Percentiles rank a stretch among this genome's conserved stretches.
These are phyloP conservation scores for Chaenodraco wilsoni DNA, from an alignment of 2,797 vertebrate genomes.

Conservation along the genomic window DNA sequence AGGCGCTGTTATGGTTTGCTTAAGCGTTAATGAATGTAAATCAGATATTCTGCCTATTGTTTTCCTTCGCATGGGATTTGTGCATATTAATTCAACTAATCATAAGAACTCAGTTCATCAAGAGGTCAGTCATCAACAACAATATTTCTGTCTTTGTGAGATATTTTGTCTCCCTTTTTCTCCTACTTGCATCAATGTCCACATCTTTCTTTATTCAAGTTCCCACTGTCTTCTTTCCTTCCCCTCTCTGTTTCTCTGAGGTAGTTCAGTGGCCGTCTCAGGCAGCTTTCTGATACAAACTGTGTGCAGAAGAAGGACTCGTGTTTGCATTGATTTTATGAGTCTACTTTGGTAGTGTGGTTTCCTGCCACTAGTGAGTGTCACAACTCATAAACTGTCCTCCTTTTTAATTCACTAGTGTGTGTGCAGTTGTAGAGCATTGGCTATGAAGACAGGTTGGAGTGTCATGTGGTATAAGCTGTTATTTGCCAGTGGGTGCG, in stretches of 20 bases:
- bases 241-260: not conserved
- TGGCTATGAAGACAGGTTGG: slow-evolving; percentile 4
- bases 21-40: slow-evolving; percentile 27
- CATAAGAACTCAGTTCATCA: too few relatives aligned
- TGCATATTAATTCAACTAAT: too few relatives aligned
- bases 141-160: too few relatives aligned
- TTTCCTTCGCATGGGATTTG: too few relatives aligned
- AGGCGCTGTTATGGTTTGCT: slow-evolving; percentile 15
- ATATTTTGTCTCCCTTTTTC: too few relatives aligned
- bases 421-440: not conserved
- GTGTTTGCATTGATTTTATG: slow-evolving; percentile 43
- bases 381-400: slow-evolving; percentile 58
- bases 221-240: too few relatives aligned
- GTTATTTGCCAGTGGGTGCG: slow-evolving; percentile 16
- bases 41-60: not conserved
- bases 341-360: slow-evolving; percentile 68
- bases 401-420: slow-evolving; percentile 33
- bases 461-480: slow-evolving; percentile 3
- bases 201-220: too few relatives aligned
- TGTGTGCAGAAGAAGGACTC: slow-evolving; percentile 23
- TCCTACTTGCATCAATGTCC: too few relatives aligned
- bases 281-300: slow-evolving; percentile 1
- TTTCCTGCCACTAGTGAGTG: slow-evolving; percentile 62
- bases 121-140: too few relatives aligned
- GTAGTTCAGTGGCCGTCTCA: not conserved